These are phyloP conservation scores for Anoncus sp. DNA, from an alignment of 2,888 invertebrate genomes.

Conservation along the genomic window DNA sequence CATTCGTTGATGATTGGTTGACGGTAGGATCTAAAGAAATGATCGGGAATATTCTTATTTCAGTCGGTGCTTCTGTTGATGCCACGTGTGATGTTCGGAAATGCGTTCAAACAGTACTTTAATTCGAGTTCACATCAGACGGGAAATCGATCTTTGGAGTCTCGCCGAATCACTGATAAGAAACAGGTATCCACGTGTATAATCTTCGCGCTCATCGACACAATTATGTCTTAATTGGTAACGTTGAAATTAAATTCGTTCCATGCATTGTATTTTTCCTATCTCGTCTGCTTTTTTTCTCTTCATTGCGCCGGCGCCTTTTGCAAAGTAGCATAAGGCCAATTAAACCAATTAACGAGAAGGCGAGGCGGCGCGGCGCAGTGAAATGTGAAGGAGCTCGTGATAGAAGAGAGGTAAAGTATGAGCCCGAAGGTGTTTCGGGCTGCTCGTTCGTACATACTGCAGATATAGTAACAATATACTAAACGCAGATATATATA, in stretches of 20 bases:
- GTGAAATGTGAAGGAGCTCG: conserved; percentile 57
- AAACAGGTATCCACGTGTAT: background rate
- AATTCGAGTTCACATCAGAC: background rate
- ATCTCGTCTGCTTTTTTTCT: conserved; percentile 37
- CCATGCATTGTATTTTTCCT: conserved; percentile 34
- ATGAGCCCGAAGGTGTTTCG: conserved; percentile 7
- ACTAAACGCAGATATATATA: background rate
- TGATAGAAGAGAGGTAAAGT: conserved; percentile 13
- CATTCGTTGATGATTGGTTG: background rate
- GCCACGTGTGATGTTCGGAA: background rate
- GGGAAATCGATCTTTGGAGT: background rate
- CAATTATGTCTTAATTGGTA: conserved; percentile 50
- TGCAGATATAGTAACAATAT: conserved; percentile 22
- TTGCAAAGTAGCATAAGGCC: conserved; percentile 73
- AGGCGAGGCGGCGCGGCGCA: conserved; percentile 51
- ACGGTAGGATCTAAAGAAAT: no score
- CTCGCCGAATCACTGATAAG: background rate
- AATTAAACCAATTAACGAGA: conserved; percentile 82
- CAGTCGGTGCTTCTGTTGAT: background rate
- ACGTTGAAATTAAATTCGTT: conserved; percentile 20
- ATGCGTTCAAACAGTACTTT: no score
- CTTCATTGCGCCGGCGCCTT: conserved; percentile 62
- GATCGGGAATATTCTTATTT: no score
- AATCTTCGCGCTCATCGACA: conserved; percentile 33
- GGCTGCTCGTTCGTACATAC: background rate